phyloP scores from a whole-genome alignment of 2,797 vertebrate genomes.

The Phoeniculus purpureus region DNA sequence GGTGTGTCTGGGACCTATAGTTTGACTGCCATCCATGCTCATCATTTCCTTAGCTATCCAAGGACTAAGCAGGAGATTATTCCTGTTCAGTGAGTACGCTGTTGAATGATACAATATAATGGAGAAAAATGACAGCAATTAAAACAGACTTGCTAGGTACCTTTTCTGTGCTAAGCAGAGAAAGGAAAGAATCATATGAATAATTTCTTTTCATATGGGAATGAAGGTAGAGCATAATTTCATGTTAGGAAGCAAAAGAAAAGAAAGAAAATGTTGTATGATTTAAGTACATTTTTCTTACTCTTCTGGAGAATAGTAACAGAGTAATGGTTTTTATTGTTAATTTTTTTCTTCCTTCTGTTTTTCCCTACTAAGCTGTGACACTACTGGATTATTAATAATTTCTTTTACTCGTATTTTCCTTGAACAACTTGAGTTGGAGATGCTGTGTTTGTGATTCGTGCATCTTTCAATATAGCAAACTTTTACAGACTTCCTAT shows the following conservation, averaged over 20 bases:
- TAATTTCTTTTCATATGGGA: background rate
- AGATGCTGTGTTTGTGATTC: background rate
- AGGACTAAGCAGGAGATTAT: background rate
- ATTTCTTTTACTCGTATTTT: background rate
- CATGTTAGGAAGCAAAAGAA: background rate
- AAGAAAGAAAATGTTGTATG: background rate
- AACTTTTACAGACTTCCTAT: background rate
- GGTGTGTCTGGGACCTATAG: background rate
- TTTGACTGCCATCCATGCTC: background rate
- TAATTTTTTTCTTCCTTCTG: background rate
- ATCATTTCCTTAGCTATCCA: background rate
- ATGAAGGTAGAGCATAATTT: background rate
- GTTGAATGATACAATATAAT: background rate
- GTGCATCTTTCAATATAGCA: background rate
- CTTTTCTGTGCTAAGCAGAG: background rate
- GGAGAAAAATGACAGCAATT: background rate
- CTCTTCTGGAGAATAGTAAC: background rate
- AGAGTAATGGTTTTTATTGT: background rate
- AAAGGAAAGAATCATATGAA: background rate
- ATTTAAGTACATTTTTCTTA: background rate
- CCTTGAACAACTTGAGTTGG: background rate
- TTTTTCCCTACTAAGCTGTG: background rate
- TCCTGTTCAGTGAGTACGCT: background rate
- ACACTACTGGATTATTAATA: background rate
- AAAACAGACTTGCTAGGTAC: background rate